A percentile compares a stretch with the other conserved stretches of the same genome.
These are phyloP conservation scores for Chamaetylas fuelleborni DNA, from an alignment of 2,113 vertebrate genomes.

Conservation along the genomic window DNA sequence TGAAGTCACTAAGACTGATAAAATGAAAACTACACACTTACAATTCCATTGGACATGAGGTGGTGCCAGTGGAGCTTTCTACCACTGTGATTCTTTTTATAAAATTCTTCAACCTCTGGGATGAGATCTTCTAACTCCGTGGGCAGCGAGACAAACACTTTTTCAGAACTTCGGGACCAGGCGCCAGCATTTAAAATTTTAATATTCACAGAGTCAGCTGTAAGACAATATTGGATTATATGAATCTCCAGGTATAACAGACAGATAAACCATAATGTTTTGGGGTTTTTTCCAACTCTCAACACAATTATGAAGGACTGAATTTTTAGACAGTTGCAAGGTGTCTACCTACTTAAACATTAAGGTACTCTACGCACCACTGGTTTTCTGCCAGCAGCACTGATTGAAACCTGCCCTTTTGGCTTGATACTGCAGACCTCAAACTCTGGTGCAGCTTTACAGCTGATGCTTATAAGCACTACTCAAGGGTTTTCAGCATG, in stretches of 20 bases:
- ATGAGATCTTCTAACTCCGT: conserved; percentile 98
- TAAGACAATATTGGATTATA: background rate
- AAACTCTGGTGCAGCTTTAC: background rate
- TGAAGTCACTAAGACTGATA: background rate
- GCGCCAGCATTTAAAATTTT: conserved; percentile 99
- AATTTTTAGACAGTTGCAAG: background rate
- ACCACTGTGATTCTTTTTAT: conserved; percentile 99
- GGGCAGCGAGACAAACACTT: conserved; percentile 96
- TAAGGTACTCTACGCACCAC: background rate
- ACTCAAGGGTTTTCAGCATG: background rate
- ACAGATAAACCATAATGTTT: background rate
- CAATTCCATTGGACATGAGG: conserved; percentile 99
- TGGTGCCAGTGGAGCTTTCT: conserved; percentile 99
- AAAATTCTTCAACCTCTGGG: conserved; percentile 98
- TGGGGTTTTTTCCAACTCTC: background rate
- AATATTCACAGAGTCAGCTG: conserved; percentile 98
- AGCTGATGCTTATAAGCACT: background rate
- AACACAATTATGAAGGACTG: background rate
- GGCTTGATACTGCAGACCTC: background rate
- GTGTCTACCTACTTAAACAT: background rate
- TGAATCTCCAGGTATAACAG: background rate
- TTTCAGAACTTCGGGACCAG: conserved; percentile 98
- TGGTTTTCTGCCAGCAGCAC: background rate
- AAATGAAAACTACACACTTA: conserved; percentile 71
- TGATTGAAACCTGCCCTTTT: background rate